Base-by-base conservation (phyloP, 2,888 invertebrate genomes). In the Andrena dorsata region DNA sequence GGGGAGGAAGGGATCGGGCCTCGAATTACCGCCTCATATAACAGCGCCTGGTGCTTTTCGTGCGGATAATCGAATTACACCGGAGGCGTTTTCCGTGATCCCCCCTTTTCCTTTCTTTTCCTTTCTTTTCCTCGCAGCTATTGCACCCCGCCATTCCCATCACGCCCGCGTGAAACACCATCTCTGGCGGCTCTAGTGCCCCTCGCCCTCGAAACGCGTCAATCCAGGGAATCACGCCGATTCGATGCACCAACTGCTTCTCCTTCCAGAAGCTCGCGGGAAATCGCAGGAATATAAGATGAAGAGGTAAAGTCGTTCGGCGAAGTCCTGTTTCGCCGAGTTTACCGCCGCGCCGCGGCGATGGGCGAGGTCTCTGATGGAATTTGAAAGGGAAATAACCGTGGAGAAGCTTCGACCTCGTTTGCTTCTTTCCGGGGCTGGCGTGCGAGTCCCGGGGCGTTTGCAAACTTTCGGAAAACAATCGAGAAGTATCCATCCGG, bases 61-160 rank as follows among this genome's bases (percentile, higher is more conserved):
- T 60, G 78, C 84, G 82, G 75, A 86, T 84, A 87, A 87, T 87
- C 87, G 80, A 87, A 80, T 87, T 87, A 87, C 85, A 68, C 78
- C 70, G 76, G 56, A 77, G 76, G 76, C 70, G 69, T 75, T 82
- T 81, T 73, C 32, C 76, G 65, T 41, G 79, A 66, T 73, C 72
- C 65, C 66, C 3, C 26, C 53, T 23, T 56, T 58, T 58, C 7
- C 32, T 28, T 61, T 70, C n/a, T 53, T 58, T 16, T 51, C 53
- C 68, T 58, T 58, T 64, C 58, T n/a, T 30, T n/a, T 41, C 41
- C 51, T 23, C 23, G 35, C 10, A 16, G 56, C 32, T 20, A 51
- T 53, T 51, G 49, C 8, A 23, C 32, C 30, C 32, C 23, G 2
- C 49, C 6, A 8, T 10, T 4, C 8, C 23, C 32, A 16, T 13